A percentile compares a stretch with the other conserved stretches of the same genome.
These are phyloP conservation scores for Cotesia vestalis DNA, from an alignment of 1,140 invertebrate species.

Conservation along the genomic window DNA sequence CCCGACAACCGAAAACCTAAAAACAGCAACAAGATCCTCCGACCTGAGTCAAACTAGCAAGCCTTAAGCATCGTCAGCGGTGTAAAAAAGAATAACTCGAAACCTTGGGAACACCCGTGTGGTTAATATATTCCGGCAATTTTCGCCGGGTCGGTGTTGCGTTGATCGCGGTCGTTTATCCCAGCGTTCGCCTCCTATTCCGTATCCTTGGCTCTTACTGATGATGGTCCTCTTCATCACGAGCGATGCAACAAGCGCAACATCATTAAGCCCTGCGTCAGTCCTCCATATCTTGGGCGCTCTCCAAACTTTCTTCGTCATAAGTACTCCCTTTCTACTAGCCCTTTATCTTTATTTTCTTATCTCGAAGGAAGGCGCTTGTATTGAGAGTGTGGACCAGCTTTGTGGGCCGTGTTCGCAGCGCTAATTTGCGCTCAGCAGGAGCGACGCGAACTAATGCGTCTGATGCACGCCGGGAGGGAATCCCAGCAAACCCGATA, in stretches of 20 bases:
- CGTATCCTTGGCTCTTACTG: conserved; percentile 13
- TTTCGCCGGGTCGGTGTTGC: conserved; percentile 57
- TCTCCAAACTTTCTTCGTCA: neutral
- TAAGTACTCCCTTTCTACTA: neutral
- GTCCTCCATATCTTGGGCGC: conserved; percentile 23
- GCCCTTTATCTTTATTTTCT: neutral
- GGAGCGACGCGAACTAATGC: conserved; percentile 63
- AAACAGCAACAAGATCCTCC: no score
- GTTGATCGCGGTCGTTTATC: conserved; percentile 62
- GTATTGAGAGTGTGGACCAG: conserved; percentile 9
- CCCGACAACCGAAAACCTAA: no score
- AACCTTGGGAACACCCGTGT: conserved; percentile 47
- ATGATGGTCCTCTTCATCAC: conserved; percentile 32
- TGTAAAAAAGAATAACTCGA: conserved; percentile 22
- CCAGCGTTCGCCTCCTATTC: conserved; percentile 48
- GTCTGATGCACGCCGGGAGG: conserved; percentile 54
- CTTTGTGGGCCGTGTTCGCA: conserved; percentile 43
- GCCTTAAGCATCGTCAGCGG: conserved; percentile 31
- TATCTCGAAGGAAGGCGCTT: conserved; percentile 1
- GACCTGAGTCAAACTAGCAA: conserved; percentile 38
- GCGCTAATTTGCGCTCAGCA: conserved; percentile 64
- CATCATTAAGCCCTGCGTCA: conserved; percentile 13
- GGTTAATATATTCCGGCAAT: conserved; percentile 60
- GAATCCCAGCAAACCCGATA: conserved; percentile 37
- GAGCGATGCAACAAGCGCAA: conserved; percentile 6